Conservation (phyloP, 2,888 invertebrate species). For the Elysia crispata region DNA sequence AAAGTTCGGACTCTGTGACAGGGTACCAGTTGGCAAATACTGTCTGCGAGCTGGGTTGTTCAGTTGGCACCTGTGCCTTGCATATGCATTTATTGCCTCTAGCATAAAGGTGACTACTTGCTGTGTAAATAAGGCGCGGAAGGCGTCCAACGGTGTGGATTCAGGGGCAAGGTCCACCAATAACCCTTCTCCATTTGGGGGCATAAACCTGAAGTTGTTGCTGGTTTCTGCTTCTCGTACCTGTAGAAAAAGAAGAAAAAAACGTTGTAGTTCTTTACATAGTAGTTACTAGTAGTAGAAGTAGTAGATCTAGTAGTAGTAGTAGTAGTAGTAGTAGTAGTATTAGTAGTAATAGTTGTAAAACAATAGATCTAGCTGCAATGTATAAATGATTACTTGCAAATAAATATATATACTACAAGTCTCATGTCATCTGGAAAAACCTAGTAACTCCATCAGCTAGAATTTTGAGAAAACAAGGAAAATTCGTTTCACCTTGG, state of each 20-base stretch:
- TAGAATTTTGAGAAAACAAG: too few relatives aligned
- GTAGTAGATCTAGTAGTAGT: background rate
- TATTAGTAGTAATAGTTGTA: background rate
- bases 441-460: too few relatives aligned
- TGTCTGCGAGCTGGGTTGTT: background rate
- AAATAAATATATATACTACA: too few relatives aligned
- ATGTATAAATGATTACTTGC: too few relatives aligned
- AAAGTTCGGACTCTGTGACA: background rate
- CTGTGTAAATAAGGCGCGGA: background rate
- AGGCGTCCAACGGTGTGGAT: background rate
- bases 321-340: too few relatives aligned
- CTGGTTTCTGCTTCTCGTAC: background rate
- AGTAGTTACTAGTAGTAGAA: too few relatives aligned
- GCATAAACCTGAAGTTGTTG: slow-evolving; percentile 2
- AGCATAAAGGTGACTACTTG: background rate
- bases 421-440: too few relatives aligned
- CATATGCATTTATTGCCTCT: background rate
- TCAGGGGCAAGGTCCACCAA: background rate
- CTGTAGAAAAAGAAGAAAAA: background rate
- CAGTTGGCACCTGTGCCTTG: background rate
- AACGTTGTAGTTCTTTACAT: too few relatives aligned
- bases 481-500: too few relatives aligned
- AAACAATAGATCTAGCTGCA: background rate
- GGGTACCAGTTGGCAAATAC: slow-evolving; percentile 1
- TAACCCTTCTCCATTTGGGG: background rate